Evolutionary conservation across 2,888 invertebrate species (phyloP), one percentile per base, ranked within the genome.

Genomic region (Cylindroiulus punctatus): DNA sequence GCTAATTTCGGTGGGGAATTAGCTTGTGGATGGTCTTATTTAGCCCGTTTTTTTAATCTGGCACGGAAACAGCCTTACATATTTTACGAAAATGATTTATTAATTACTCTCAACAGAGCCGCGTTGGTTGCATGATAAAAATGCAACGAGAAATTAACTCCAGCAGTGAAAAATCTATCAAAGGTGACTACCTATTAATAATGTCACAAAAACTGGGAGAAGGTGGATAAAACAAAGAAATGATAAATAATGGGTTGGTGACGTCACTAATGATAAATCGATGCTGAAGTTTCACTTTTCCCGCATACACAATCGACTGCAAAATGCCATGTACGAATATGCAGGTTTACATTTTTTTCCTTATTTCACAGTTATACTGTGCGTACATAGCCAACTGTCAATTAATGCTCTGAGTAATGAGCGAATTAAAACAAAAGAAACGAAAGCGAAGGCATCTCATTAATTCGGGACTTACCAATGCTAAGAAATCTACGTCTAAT

Each of bases 401-500:
- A 83, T 83, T 76, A 76, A 76, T 76, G 76, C 26, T 83, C 40
- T 83, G 83, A 83, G 83, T 83, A 83, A 83, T 83, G 83, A 83
- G 83, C n/a, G 40, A 83, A 83, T 83, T 83, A 83, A 40, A 44
- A 44, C 83, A 83, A 83, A 44, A 76, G 76, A 76, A 76, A 76
- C 30, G 30, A n/a, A 12, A 22, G 36, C 83, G 44, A 40, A 44
- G 83, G 42, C 83, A 83, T 83, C 83, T 44, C 83, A 83, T 83
- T 83, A 83, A 83, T 83, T 83, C 40, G 17, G 40, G 44, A 83
- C 83, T 83, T 83, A 42, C 26, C 83, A 83, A 44, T 83, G 83
- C 40, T 83, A 40, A 42, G 40, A 40, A 83, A 83, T 83, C 42
- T 83, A 1, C 40, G 44, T 83, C 76, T 76, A 76, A 76, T 17